A percentile compares a stretch with the other conserved stretches of the same genome.
Evolutionary conservation across 2,113 vertebrate species (phyloP).

Genomic region (Gallinago media): DNA sequence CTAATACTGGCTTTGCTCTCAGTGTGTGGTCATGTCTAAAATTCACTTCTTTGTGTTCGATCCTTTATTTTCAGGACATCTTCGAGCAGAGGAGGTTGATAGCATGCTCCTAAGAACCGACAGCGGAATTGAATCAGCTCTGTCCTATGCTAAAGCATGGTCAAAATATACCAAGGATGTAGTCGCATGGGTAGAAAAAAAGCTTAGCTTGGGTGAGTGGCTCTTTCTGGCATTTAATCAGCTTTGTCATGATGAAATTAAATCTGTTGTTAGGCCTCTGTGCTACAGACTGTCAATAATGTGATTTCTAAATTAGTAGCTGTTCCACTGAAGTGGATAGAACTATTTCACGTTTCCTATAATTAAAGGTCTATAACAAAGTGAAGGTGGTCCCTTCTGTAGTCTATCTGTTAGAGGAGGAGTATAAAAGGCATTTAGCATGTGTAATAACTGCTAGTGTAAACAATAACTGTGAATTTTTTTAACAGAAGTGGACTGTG

Average conservation of each 20-base stretch:
- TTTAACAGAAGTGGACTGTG: conserved; percentile 90
- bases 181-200: conserved; percentile 95
- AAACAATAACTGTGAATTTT: not conserved
- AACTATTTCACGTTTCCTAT: conserved; percentile 47
- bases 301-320: conserved; percentile 72
- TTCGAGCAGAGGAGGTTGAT: conserved; percentile 88
- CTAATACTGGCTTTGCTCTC: conserved; percentile 54
- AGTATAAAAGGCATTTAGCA: not conserved
- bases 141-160: conserved; percentile 95
- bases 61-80: conserved; percentile 80
- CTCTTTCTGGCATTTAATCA: conserved; percentile 69
- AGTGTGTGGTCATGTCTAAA: conserved; percentile 64
- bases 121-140: conserved; percentile 89
- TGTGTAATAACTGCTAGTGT: not conserved
- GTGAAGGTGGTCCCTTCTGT: not conserved
- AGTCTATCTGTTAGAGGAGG: not conserved
- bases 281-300: conserved; percentile 73
- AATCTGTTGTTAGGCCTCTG: conserved; percentile 68
- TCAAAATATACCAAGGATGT: conserved; percentile 98
- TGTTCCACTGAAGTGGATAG: conserved; percentile 52
- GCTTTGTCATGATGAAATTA: conserved; percentile 70
- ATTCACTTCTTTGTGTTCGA: conserved; percentile 34
- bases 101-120: conserved; percentile 86
- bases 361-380: conserved; percentile 33
- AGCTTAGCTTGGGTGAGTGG: conserved; percentile 91